These are phyloP conservation scores for Cossypha heuglini DNA, from an alignment of 2,797 vertebrate genomes.

Conservation along the genomic window DNA sequence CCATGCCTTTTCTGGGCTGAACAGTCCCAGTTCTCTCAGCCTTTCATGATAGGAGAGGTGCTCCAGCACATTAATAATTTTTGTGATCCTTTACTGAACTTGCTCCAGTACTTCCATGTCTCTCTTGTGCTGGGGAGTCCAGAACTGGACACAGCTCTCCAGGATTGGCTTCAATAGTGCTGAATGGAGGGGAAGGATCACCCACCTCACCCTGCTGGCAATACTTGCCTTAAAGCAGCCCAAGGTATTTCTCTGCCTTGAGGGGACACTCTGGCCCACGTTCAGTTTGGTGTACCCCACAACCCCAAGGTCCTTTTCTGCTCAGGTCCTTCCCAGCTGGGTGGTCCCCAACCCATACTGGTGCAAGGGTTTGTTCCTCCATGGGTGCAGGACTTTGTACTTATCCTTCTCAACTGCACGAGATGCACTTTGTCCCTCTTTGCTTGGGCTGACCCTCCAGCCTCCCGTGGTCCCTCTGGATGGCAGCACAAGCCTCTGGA, in stretches of 20 bases:
- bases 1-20: not conserved
- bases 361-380: not conserved
- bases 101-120: not conserved
- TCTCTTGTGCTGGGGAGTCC: not conserved
- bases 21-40: not conserved
- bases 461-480: accelerated
- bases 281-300: not conserved
- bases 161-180: not conserved
- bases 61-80: not conserved
- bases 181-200: not conserved
- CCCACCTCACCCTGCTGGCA: not conserved
- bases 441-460: not conserved
- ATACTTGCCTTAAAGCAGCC: not conserved
- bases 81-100: not conserved
- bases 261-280: not conserved
- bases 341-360: not conserved
- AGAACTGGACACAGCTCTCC: not conserved
- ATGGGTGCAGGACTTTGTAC: not conserved
- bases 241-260: not conserved
- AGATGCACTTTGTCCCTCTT: not conserved
- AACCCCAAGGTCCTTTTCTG: not conserved
- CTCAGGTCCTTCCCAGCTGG: not conserved
- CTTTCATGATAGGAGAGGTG: not conserved
- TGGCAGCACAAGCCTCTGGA: not conserved
- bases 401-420: not conserved